phyloP scores from a whole-genome alignment of 1,140 invertebrate species.

The Phortica variegata region DNA sequence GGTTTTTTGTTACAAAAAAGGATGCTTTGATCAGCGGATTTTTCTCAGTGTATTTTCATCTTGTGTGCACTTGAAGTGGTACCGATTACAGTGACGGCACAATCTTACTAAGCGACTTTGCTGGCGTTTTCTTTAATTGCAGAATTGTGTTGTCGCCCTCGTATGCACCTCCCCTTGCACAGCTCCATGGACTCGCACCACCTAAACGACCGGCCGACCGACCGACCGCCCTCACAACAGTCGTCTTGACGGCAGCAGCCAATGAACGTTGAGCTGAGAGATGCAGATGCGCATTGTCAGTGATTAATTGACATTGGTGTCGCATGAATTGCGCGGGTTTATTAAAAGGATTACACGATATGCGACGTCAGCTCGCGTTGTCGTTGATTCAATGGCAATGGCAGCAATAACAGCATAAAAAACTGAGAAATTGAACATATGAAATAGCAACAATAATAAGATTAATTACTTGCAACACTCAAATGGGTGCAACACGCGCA shows the following conservation, averaged over 20 bases:
- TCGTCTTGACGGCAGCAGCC: neutral
- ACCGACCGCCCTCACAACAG: no score
- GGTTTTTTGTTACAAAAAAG: no score
- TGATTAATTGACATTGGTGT: conserved; percentile 47
- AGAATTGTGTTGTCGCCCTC: conserved; percentile 30
- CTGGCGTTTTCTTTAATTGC: conserved; percentile 42
- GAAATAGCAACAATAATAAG: conserved; percentile 26
- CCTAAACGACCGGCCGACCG: no score
- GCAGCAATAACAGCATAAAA: conserved; percentile 23
- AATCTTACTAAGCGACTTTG: conserved; percentile 10
- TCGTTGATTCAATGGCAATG: no score
- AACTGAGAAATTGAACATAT: conserved; percentile 2
- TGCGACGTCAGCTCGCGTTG: conserved; percentile 15
- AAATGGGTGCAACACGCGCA: conserved; percentile 2
- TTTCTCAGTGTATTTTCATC: no score
- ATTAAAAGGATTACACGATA: conserved; percentile 46
- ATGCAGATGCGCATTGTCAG: conserved; percentile 14
- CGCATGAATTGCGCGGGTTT: conserved; percentile 40
- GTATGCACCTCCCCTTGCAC: no score
- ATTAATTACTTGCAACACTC: conserved; percentile 40
- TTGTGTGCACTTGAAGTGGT: no score
- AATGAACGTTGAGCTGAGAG: no score
- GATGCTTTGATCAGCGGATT: no score
- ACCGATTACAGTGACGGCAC: no score
- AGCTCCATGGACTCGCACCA: no score